A percentile compares a stretch with the other conserved stretches of the same genome.
phyloP scores from a whole-genome alignment of 1,140 invertebrate species.

The Drosophila dunni region DNA sequence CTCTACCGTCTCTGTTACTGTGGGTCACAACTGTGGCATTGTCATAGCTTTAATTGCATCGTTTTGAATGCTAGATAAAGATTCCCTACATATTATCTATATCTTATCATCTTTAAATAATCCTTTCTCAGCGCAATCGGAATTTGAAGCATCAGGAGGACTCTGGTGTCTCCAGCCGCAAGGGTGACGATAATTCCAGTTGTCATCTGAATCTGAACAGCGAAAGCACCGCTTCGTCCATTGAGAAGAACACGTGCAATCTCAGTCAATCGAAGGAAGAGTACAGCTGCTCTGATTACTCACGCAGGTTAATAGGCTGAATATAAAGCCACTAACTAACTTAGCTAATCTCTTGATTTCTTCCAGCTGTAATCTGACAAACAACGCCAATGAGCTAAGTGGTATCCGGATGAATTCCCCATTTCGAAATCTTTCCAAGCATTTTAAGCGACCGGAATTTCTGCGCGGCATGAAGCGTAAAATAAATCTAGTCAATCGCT shows the following conservation, averaged over 20 bases:
- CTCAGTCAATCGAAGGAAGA: conserved; percentile 79
- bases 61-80: neutral
- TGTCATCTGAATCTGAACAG: conserved; percentile 71
- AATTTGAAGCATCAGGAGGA: conserved; percentile 73
- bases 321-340: neutral
- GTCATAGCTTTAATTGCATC: neutral
- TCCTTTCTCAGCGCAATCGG: conserved; percentile 60
- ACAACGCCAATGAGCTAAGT: conserved; percentile 76
- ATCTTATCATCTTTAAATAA: neutral
- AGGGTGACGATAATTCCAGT: conserved; percentile 72
- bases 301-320: conserved; percentile 53
- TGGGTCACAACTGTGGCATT: neutral
- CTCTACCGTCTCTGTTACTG: neutral
- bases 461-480: conserved; percentile 86
- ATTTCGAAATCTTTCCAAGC: conserved; percentile 75
- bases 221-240: conserved; percentile 78
- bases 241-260: conserved; percentile 76
- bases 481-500: conserved; percentile 85
- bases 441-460: conserved; percentile 81
- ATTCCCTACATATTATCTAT: too few relatives aligned
- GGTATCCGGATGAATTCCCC: conserved; percentile 81
- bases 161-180: conserved; percentile 82
- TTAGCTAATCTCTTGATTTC: neutral
- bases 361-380: conserved; percentile 73
- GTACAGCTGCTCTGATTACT: conserved; percentile 80